Base-by-base conservation (phyloP, 2,888 invertebrate species). In the Tuta absoluta region DNA sequence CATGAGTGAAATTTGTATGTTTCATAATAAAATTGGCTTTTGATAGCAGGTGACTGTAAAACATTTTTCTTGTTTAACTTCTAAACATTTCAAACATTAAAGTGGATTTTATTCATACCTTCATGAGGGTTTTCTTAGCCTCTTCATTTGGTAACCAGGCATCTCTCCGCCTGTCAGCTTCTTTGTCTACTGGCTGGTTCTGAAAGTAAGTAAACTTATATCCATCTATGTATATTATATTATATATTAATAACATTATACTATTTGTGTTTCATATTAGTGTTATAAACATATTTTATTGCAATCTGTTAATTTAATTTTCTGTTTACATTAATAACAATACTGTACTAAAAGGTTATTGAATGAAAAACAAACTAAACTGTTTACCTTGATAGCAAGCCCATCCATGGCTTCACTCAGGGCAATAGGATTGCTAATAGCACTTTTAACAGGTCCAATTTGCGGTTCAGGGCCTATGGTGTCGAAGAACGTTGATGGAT, bases 81-180 rank as follows among this genome's bases (percentile, higher is more conserved):
- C n/a, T n/a, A n/a, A n/a, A n/a, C n/a, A n/a, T n/a, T n/a, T n/a
- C n/a, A n/a, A n/a, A 33, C 8, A 33, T 33, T 7, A 5, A 33
- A 56, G 14, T n/a, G 28, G 14, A 28, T 11, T 19, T 38, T 1
- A 17, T 17, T 59, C 19, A 58, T 75, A 89, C 91, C 84, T 92
- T 91, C 69, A 94, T 91, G 0, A 96, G 86, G 60, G 94, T 93
- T 75, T 94, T 95, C 68, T 94, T 92, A 0, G 97, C 96, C 72
- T 93, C 93, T 69, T 96, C 95, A 66, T 94, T 95, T 1, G 97
- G 96, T 73, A 97, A 95, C 97, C 97, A 98, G 0, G 95, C 94
- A 86, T 96, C 95, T 72, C 95, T 82, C 65, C 94, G 80, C 72
- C 94, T 86, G 64, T 93, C 93, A 1, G 91, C 91, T 75, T 93